These are phyloP conservation scores for Osmerus mordax DNA, from an alignment of 2,113 vertebrate genomes.

Conservation along the genomic window DNA sequence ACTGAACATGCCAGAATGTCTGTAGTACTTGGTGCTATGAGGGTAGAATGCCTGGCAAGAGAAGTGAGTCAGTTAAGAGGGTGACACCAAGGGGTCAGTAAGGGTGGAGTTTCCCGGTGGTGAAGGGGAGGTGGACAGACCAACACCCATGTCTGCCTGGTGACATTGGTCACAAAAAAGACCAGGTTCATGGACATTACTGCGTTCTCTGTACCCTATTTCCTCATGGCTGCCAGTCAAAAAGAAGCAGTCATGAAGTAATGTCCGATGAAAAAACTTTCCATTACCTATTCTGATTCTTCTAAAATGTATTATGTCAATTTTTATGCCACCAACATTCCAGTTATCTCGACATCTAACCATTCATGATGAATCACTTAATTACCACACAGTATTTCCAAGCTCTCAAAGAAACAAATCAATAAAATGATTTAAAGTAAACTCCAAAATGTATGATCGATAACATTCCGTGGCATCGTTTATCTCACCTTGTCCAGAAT, in stretches of 20 bases:
- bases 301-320: no score
- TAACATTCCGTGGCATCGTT: background rate
- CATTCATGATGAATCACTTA: background rate
- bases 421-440: background rate
- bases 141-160: no score
- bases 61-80: conserved; percentile 10
- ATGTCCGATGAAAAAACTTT: no score
- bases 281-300: no score
- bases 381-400: background rate
- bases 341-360: background rate
- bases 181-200: no score
- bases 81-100: background rate
- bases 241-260: no score
- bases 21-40: background rate
- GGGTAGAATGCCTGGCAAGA: background rate
- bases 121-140: background rate
- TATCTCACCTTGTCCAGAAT: conserved; percentile 92
- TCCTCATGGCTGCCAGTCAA: no score
- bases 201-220: no score
- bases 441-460: background rate
- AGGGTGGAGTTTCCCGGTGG: background rate
- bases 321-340: background rate
- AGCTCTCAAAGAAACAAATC: background rate
- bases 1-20: background rate
- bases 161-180: no score